Evolutionary conservation across 2,888 invertebrate genomes (phyloP), one percentile per base, ranked within the genome.

Genomic region (Pristionchus mayeri): DNA sequence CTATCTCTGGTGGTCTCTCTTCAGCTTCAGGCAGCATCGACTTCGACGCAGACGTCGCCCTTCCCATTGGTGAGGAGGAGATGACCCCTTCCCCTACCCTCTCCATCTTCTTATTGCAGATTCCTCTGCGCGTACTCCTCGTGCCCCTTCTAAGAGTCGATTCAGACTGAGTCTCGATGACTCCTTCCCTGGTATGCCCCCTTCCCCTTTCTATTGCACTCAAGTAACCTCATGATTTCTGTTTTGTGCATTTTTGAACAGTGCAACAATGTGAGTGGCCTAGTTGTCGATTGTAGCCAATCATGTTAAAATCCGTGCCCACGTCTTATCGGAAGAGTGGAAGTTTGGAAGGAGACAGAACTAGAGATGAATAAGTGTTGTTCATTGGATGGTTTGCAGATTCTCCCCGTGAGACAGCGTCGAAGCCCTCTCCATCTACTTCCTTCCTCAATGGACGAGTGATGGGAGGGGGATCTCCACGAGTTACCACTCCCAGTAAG

Each of bases 131-230:
- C 80, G 80, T 24, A 80, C 80, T 57, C 80, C 80, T 27, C 80
- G 80, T 27, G 80, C 57, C 7, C 34, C 24, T 1, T 57, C 80
- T 16, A 27, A 37, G 54, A 24, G n/a, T 80, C 34, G 57, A 37
- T 80, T 80, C 80, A n/a, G 80, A 37, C 40, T 80, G 57, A 80
- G 80, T 80, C 80, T 80, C 54, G 80, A 80, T 50, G 80, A 80
- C 4, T 80, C 80, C 0, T 40, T 80, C 40, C 52, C 80, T 37
- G 54, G 80, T 80, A 57, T 13, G 44, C 16, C 18, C 2, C 16
- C 18, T 13, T 13, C 30, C 2, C 6, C 2, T 34, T 34, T 34
- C 44, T 13, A 6, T 44, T 44, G 44, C 13, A 24, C n/a, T 57
- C 21, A 21, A 57, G 24, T 30, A 1, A 30, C 3, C 30, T 67